Base-by-base conservation (phyloP, 2,888 invertebrate species). In the Zygaena filipendulae region DNA sequence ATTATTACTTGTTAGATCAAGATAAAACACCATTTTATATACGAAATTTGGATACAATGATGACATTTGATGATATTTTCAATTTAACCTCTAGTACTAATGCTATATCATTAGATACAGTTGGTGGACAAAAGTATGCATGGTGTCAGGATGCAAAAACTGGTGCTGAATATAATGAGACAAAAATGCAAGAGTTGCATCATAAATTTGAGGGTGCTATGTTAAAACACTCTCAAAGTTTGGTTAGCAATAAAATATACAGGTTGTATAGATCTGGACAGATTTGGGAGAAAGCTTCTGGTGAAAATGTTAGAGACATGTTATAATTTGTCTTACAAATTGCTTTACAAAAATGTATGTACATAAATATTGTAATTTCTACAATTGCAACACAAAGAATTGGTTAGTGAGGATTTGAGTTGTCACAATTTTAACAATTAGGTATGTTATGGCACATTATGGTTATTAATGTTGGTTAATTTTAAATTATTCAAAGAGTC, bases 181-280 rank as follows among this genome's bases (percentile, higher is more conserved):
- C 75, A 3, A 71, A 77, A 33, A 69, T 79, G 69, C 66, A 71
- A 36, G 56, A 72, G 3, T 77, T 79, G 37, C 75, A 66, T 23
- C 74, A 81, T 37, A 75, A 74, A 29, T 74, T 82, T 46, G 83
- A 82, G 53, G 70, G 72, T 33, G 72, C 81, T 21, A 81, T 82
- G 66, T 52, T 74, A 16, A 81, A 79, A 40, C 82, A 79, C 52
- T 70, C 67, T 0, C 69, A 74, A 32, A 62, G 52, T 37, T 55
- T 83, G 39, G 53, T 71, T 12, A 79, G 66, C 42, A 70, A 79
- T 48, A 77, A 75, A 43, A 59, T 81, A 28, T 81, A 77, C 37
- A 62, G 77, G 28, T 39, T 81, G 38, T 81, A 77, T 35, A 60
- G 61, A 27, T 70, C 71, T 0, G 77, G 77, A 1, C 70, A 75